Percentiles rank a stretch among this genome's conserved stretches.
Conservation (phyloP, 2,888 invertebrate species). For the Steromphala cineraria region DNA sequence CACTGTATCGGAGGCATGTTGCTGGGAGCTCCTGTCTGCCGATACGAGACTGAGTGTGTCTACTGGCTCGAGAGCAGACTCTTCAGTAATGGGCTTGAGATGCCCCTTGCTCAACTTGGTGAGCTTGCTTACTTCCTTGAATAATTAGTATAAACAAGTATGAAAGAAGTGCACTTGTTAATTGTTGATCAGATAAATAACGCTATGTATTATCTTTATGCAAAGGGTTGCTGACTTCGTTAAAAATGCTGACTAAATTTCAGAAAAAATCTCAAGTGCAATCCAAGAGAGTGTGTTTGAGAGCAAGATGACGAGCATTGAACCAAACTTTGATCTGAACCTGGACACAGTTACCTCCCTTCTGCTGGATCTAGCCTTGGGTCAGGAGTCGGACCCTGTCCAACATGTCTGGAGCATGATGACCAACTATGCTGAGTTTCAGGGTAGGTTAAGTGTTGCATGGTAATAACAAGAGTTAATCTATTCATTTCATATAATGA, state of each 20-base stretch:
- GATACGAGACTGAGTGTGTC: conserved; percentile 74
- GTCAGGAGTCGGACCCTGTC: conserved; percentile 51
- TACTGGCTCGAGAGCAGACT: conserved; percentile 66
- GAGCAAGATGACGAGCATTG: conserved; percentile 34
- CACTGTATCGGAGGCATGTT: conserved; percentile 80
- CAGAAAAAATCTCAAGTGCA: conserved; percentile 45
- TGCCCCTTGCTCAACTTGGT: conserved; percentile 36
- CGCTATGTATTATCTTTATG: no score
- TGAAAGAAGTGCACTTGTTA: no score
- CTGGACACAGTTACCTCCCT: conserved; percentile 46
- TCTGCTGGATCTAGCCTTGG: conserved; percentile 56
- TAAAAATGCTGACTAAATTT: background rate
- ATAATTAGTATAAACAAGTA: no score
- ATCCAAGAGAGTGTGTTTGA: conserved; percentile 44
- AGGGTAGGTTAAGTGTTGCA: conserved; percentile 49
- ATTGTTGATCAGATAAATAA: no score
- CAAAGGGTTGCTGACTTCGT: no score
- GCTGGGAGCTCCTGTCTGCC: conserved; percentile 76
- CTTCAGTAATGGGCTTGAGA: conserved; percentile 70
- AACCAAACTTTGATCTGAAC: conserved; percentile 40
- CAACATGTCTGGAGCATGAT: conserved; percentile 53
- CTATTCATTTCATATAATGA: no score
- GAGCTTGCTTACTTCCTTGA: background rate
- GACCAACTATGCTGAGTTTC: conserved; percentile 60
- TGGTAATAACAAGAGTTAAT: no score